Evolutionary conservation across 2,888 invertebrate genomes (phyloP), one percentile per base, ranked within the genome.

Genomic region (Caprella mutica): DNA sequence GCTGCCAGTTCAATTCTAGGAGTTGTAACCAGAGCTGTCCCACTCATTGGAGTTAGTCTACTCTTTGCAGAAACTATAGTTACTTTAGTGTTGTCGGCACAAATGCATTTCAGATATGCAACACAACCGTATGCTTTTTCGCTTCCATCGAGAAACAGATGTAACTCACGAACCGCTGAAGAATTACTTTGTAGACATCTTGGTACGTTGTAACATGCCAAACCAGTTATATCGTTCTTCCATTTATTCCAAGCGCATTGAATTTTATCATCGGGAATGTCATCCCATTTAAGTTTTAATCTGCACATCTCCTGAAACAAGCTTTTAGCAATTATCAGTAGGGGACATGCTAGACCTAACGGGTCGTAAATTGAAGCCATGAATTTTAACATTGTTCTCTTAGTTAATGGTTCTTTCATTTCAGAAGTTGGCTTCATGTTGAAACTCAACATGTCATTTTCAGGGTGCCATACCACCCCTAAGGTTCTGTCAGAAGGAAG

Each of bases 401-500:
- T 8, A 17, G 40, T 40, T 5, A 17, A n/a, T n/a, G n/a, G n/a
- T 5, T 6, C n/a, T 17, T 40, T 5, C 6, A 19, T 8, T n/a
- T 5, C 6, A 8, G 40, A 33, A 33, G 33, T 8, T 21, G 5
- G 17, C 17, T 40, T 40, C 12, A 40, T 5, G 5, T n/a, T 40
- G n/a, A 12, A 40, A 8, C 8, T n/a, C 17, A 40, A 40, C 6
- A n/a, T 17, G 21, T 55, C 55, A 2, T 23, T 3, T 8, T 30
- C 55, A 29, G 35, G 27, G 23, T 51, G 26, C 55, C 55, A 55
- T 14, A 30, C 19, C 17, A 55, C 51, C 3, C 48, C 55, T 2
- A 55, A 23, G 8, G 55, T 30, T 24, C 29, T 24, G 17, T 52
- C 26, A n/a, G 17, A 19, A 14, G 29, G 17, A 8, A 29, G 33